Evolutionary conservation across 2,888 invertebrate species (phyloP), one percentile per base, ranked within the genome.

Genomic region (Volucella bombylans): DNA sequence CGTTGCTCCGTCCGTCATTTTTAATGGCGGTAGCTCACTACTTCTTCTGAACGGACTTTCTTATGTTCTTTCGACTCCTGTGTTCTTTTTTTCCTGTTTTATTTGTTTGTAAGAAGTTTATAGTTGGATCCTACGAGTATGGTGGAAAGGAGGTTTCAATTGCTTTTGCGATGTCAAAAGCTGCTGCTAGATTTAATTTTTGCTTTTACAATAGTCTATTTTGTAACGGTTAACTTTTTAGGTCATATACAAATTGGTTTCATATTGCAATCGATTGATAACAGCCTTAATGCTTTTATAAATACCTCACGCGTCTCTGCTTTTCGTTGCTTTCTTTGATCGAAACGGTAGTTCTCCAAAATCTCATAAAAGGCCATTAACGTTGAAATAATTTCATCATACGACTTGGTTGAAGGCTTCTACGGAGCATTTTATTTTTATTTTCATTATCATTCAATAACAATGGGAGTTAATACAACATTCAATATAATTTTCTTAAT

Each of bases 191-290:
- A 0, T 86, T 86, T 31, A 88, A 59, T 8, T 9, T 18, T 31
- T 88, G 73, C 55, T 86, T 76, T 68, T 88, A 88, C 50, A 89
- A 65, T 10, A 88, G 71, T 31, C 89, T 69, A 43, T 80, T 85
- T 82, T 89, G 87, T 4, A 88, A 87, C 67, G 87, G 23, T 23
- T 23, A 4, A 23, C 3, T 23, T 23, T 23, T 23, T 23, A 4
- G 0, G 23, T 0, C 23, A 3, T 2, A 87, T 39, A 88, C 87
- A 61, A 88, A 88, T 76, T 88, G 87, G 64, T 88, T 89, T 41
- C 87, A 88, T 88, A 67, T 87, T 88, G 61, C 87, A 88, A 52
- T 76, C 50, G 9, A 82, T 71, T 0, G 82, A 74, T 12, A 88
- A 64, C 54, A 83, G 82, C 52, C 87, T 80, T 43, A 88, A 76